Conservation (phyloP, 2,797 vertebrate genomes). For the Rhinichthys osculus region DNA sequence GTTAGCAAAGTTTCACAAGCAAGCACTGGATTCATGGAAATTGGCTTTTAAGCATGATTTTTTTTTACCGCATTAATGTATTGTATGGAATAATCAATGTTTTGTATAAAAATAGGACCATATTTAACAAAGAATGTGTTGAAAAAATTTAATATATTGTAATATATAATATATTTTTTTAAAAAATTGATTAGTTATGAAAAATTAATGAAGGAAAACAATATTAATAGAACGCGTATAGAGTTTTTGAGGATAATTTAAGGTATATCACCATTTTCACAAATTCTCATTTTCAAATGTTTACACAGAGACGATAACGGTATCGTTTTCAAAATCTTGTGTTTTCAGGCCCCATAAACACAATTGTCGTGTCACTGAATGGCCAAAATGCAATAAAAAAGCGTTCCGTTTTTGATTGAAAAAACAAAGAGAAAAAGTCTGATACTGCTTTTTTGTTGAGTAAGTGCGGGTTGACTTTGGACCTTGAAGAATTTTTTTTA, state of each 20-base stretch:
- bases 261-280: background rate
- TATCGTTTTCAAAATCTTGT: too few relatives aligned
- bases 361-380: too few relatives aligned
- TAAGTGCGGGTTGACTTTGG: background rate
- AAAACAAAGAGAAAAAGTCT: background rate
- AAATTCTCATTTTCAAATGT: too few relatives aligned
- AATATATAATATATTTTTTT: too few relatives aligned
- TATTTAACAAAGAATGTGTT: background rate
- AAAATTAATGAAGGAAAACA: background rate
- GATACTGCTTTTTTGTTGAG: background rate
- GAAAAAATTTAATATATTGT: background rate
- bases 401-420: too few relatives aligned
- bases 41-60: background rate
- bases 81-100: background rate
- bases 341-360: too few relatives aligned
- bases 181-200: too few relatives aligned
- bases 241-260: background rate
- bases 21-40: background rate
- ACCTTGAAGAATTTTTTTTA: background rate
- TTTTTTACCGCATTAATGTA: background rate
- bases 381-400: too few relatives aligned
- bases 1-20: background rate
- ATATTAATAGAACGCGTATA: background rate
- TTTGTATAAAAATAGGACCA: background rate
- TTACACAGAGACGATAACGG: too few relatives aligned